phyloP scores from a whole-genome alignment of 2,797 vertebrate genomes.

The Buceros bicornis region DNA sequence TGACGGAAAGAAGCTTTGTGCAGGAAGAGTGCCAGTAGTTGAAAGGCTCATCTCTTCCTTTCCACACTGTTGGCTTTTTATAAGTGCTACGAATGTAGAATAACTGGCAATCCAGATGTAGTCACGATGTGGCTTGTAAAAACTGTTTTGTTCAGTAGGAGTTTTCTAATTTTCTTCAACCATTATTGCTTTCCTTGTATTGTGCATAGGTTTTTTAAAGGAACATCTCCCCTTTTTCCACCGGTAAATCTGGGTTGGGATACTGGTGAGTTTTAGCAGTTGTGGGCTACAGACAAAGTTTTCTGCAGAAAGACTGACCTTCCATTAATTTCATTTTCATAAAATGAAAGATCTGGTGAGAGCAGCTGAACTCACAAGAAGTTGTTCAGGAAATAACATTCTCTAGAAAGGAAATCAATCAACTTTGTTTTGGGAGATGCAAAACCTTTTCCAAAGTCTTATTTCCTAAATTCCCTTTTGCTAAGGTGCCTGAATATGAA shows the following conservation, averaged over 20 bases:
- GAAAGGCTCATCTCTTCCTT: conserved; percentile 2
- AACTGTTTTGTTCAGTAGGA: background rate
- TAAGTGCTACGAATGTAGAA: background rate
- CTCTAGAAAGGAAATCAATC: background rate
- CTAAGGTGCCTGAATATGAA: background rate
- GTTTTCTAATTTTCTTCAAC: background rate
- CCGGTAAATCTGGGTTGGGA: background rate
- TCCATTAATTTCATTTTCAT: background rate
- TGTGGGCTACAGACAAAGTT: background rate
- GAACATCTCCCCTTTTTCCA: background rate
- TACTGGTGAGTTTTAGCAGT: background rate
- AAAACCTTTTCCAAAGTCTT: background rate
- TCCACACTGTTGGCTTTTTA: background rate
- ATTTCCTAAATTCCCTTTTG: background rate
- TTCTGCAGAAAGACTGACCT: background rate
- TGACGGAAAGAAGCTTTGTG: background rate
- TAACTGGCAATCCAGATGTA: background rate
- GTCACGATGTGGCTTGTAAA: background rate
- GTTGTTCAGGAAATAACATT: background rate
- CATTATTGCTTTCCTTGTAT: background rate
- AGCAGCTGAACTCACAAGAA: background rate
- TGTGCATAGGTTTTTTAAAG: background rate
- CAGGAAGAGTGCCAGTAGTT: background rate
- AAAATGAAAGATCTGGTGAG: background rate
- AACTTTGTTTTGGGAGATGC: background rate